Conservation (phyloP, 2,888 invertebrate genomes). For the Napeogenes inachia region DNA sequence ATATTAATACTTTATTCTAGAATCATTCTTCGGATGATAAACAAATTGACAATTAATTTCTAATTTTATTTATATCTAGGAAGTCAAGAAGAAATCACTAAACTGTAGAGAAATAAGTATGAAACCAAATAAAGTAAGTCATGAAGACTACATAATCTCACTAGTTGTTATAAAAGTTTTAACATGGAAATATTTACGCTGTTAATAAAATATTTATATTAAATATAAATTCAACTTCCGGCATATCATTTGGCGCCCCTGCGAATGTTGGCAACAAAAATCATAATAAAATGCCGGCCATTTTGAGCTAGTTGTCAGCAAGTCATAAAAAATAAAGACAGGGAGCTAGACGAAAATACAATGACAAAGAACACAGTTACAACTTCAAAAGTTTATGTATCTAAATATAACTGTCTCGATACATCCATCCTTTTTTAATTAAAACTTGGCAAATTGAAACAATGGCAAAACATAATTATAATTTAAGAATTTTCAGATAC, state of each 20-base stretch:
- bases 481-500: slow-evolving; percentile 28
- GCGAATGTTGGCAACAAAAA: slow-evolving; percentile 4
- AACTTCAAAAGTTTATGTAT: no score
- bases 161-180: no score
- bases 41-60: not conserved
- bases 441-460: not conserved
- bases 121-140: no score
- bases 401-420: no score
- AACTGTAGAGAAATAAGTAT: no score
- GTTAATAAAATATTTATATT: not conserved
- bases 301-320: not conserved
- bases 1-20: not conserved
- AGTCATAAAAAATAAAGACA: not conserved
- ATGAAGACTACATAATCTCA: no score
- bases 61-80: not conserved
- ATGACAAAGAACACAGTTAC: not conserved
- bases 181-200: no score
- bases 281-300: slow-evolving; percentile 4
- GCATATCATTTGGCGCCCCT: not conserved
- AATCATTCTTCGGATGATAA: not conserved
- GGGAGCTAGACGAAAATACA: not conserved
- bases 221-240: slow-evolving; percentile 5
- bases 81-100: no score
- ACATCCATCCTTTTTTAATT: no score
- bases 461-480: slow-evolving; percentile 30